phyloP scores from a whole-genome alignment of 2,797 vertebrate species.

The Phyllotis vaccarum region DNA sequence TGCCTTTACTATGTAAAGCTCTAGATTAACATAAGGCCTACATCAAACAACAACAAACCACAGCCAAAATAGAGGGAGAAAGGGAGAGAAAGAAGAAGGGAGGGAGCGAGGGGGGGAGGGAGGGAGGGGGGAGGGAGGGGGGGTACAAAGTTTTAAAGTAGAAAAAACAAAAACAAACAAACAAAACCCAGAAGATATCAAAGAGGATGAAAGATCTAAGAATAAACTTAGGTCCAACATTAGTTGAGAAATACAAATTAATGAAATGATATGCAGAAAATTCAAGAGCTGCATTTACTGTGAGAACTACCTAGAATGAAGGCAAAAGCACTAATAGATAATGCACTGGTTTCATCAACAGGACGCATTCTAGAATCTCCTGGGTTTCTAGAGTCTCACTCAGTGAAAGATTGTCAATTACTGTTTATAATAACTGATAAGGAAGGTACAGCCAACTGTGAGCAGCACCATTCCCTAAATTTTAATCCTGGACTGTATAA shows the following conservation, averaged over 20 bases:
- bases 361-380: neutral
- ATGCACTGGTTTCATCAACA: neutral
- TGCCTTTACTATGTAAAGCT: neutral
- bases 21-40: neutral
- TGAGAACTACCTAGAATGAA: neutral
- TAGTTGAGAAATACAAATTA: constrained; percentile 33
- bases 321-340: neutral
- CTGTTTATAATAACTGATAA: too few species aligned
- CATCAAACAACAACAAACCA: neutral
- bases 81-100: too few species aligned
- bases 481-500: neutral
- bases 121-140: too few species aligned
- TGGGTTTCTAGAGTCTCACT: neutral
- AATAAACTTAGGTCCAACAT: neutral
- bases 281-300: neutral
- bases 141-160: constrained; percentile 6
- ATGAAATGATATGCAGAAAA: neutral
- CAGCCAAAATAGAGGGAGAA: neutral
- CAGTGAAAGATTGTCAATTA: neutral
- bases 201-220: neutral
- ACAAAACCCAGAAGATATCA: neutral
- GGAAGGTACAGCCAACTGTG: neutral
- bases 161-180: neutral
- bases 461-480: neutral
- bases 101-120: too few species aligned